These are phyloP conservation scores for Lasioglossum lativentre DNA, from an alignment of 2,888 invertebrate genomes.

Conservation along the genomic window DNA sequence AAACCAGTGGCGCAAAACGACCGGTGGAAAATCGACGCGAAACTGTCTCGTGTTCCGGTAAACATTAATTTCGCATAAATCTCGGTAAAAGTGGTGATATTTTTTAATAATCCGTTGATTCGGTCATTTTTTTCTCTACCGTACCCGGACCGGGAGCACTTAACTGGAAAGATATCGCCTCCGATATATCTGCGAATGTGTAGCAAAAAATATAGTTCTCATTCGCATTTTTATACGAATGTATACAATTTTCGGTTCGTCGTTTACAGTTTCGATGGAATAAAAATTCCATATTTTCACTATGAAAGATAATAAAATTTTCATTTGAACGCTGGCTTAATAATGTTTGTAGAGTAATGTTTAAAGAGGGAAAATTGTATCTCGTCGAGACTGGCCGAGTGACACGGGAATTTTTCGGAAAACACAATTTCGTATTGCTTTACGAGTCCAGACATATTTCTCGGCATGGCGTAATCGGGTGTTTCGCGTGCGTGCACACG, in stretches of 20 bases:
- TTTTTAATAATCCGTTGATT: not conserved
- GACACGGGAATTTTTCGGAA: not conserved
- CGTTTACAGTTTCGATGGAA: too few species aligned
- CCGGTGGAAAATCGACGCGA: not conserved
- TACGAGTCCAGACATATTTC: conserved; percentile 21
- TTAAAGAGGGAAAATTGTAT: not conserved
- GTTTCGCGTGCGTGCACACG: conserved; percentile 17
- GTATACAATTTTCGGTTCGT: too few species aligned
- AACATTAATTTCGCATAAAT: conserved; percentile 5
- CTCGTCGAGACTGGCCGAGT: not conserved
- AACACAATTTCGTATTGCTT: not conserved
- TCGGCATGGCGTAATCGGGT: conserved; percentile 27
- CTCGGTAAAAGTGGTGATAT: not conserved
- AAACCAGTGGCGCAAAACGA: not conserved
- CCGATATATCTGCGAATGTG: not conserved
- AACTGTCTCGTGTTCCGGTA: not conserved
- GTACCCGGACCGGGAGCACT: not conserved
- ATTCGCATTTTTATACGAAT: not conserved
- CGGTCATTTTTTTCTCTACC: not conserved
- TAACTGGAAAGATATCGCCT: not conserved
- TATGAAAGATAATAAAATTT: too few species aligned
- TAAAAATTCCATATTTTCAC: too few species aligned
- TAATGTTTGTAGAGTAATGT: not conserved
- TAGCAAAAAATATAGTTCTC: not conserved
- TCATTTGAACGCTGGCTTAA: not conserved